Evolutionary conservation across 1,140 invertebrate genomes (phyloP), one percentile per base, ranked within the genome.

Genomic region (Drosophila neocordata): DNA sequence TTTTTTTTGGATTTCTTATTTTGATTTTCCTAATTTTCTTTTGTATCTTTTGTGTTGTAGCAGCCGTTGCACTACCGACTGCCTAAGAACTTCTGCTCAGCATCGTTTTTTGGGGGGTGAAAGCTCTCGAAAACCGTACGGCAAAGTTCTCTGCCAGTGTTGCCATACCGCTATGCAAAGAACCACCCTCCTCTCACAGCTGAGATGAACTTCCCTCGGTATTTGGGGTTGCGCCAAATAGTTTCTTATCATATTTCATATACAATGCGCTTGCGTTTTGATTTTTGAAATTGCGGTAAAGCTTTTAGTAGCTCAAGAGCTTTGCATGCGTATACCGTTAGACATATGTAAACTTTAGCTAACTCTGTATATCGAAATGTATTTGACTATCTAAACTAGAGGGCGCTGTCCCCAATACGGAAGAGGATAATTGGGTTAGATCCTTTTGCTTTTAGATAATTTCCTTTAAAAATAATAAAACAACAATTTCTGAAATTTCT

Each of bases 61-160:
- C 53, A 56, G 53, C 53, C 53, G 53, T 34, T 34, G 53, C 24
- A 34, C 60, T 55, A 11, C 41, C 41, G 64, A 72, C 69, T 73
- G 62, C 18, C 53, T 6, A 34, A 69, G 53, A 57, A 27, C 41
- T 64, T 59, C 69, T 70, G 67, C 58, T 70, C 69, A 27, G 34
- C 73, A 72, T 67, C 69, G 73, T 58, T 62, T 31, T 31, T 44
- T 48, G 35, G 64, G 73, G 72, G 72, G 67, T 75, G 73, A 73
- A 73, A 65, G 67, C 61, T 44, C 51, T 66, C 22, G 11, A 20
- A 18, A 27, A 27, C 4, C 37, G 38, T 56, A 9, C n/a, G 24
- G 22, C 24, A 27, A 53, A 53, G 8, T 9, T 8, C 7, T 7
- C 9, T 2, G 22, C 51, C 27, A 56, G 53, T 9, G 53, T 56